phyloP scores from a whole-genome alignment of 2,797 vertebrate genomes.

The Urophycis tenuis region DNA sequence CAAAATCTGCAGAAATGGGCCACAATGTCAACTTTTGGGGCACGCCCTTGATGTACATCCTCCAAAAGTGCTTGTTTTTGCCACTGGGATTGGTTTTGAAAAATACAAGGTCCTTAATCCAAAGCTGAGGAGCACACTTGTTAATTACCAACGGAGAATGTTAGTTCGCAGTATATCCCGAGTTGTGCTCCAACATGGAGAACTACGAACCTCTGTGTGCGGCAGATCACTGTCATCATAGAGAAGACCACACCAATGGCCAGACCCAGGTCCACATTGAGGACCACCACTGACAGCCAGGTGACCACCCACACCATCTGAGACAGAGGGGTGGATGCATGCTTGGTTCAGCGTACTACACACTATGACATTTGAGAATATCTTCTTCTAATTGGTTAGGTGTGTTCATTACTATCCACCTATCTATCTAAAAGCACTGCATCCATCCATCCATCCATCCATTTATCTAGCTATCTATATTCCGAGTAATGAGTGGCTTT shows the following conservation, averaged over 20 bases:
- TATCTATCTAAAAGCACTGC: no score
- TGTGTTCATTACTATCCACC: neutral
- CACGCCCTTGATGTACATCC: no score
- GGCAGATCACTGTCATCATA: conserved; percentile 87
- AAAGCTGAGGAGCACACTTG: neutral
- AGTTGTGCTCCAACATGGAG: neutral
- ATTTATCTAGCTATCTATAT: no score
- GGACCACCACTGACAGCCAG: conserved; percentile 83
- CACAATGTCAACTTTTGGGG: no score
- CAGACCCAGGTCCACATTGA: conserved; percentile 85
- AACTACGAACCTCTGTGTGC: conserved; percentile 81
- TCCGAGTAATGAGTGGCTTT: conserved; percentile 40
- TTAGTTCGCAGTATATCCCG: neutral
- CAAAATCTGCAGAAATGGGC: no score
- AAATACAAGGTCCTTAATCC: neutral
- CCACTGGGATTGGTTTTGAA: neutral
- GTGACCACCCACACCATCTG: conserved; percentile 89
- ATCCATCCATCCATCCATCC: no score
- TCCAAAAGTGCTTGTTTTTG: neutral
- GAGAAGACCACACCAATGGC: conserved; percentile 86
- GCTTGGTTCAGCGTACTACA: neutral
- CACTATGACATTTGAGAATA: neutral
- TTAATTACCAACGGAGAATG: neutral
- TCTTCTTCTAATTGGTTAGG: neutral
- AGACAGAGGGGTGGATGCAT: neutral